Conservation (phyloP, 2,113 vertebrate species). For the Pterocles orientalis region DNA sequence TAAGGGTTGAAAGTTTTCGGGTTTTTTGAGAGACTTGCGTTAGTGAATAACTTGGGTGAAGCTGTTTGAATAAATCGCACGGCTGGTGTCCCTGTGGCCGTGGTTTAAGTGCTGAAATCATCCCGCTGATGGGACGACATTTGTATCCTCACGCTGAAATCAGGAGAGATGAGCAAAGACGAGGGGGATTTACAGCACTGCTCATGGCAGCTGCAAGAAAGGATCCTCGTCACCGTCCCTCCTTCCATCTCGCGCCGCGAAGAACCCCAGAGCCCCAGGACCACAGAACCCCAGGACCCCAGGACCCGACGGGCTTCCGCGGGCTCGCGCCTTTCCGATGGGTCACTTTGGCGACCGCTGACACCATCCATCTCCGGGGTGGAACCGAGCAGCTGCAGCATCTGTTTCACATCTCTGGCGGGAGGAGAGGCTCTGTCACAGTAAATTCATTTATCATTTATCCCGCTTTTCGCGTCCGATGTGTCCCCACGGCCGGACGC, state of each 20-base stretch:
- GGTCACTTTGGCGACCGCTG: not conserved
- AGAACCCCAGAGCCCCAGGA: not conserved
- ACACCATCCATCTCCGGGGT: not conserved
- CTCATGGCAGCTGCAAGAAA: not conserved
- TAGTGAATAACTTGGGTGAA: not conserved
- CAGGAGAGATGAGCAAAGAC: not conserved
- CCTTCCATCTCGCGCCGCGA: not conserved
- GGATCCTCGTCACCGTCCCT: not conserved
- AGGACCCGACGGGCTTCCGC: not conserved
- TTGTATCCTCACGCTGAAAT: not conserved
- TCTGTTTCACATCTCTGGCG: not conserved
- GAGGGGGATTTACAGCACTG: not conserved
- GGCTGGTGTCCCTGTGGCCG: not conserved
- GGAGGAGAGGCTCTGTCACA: constrained; percentile 2
- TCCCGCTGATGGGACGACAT: not conserved
- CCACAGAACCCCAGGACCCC: too few relatives aligned
- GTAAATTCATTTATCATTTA: not conserved
- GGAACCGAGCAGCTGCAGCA: not conserved
- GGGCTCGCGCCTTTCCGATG: not conserved
- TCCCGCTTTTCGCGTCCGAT: not conserved
- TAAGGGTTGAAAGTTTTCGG: not conserved
- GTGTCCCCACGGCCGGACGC: not conserved
- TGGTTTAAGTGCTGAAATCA: not conserved
- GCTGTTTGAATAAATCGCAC: not conserved
- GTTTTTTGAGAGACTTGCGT: not conserved